These are phyloP conservation scores for Germaria angustata DNA, from an alignment of 2,888 invertebrate species.

Conservation along the genomic window DNA sequence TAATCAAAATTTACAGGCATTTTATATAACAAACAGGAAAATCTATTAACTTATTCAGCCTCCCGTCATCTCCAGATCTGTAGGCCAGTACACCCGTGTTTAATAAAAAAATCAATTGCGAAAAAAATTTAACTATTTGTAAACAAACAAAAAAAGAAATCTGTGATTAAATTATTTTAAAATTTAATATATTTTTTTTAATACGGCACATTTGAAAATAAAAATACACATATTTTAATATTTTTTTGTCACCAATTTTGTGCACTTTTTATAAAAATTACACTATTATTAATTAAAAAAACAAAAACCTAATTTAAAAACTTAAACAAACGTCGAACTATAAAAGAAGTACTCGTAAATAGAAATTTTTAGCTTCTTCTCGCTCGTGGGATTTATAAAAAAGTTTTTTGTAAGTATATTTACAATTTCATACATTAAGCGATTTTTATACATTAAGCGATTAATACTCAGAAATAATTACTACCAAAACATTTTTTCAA, in stretches of 20 bases:
- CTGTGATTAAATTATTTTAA: constrained; percentile 74
- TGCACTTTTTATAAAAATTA: constrained; percentile 62
- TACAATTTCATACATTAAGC: too few species aligned
- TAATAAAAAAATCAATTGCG: constrained; percentile 55
- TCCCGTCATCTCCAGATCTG: constrained; percentile 79
- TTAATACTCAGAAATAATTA: too few species aligned
- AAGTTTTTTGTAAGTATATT: constrained; percentile 62
- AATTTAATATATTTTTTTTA: constrained; percentile 72
- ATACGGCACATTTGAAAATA: constrained; percentile 73
- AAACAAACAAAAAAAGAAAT: constrained; percentile 70
- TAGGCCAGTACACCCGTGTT: constrained; percentile 73
- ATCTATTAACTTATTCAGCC: constrained; percentile 69
- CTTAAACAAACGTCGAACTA: constrained; percentile 29
- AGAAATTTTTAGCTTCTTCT: constrained; percentile 43
- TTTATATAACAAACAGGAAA: constrained; percentile 3
- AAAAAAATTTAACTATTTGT: constrained; percentile 35
- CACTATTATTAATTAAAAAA: constrained; percentile 40
- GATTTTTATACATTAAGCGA: too few species aligned
- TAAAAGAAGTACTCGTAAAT: constrained; percentile 10
- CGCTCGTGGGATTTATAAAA: constrained; percentile 49
- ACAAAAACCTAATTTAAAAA: constrained; percentile 22
- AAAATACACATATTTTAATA: constrained; percentile 28
- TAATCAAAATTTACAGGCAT: constrained; percentile 16
- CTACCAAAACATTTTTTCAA: too few species aligned
- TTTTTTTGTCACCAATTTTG: constrained; percentile 57